A percentile compares a stretch with the other conserved stretches of the same genome.
Conservation (phyloP, 2,888 invertebrate species). For the Oscheius sp. region DNA sequence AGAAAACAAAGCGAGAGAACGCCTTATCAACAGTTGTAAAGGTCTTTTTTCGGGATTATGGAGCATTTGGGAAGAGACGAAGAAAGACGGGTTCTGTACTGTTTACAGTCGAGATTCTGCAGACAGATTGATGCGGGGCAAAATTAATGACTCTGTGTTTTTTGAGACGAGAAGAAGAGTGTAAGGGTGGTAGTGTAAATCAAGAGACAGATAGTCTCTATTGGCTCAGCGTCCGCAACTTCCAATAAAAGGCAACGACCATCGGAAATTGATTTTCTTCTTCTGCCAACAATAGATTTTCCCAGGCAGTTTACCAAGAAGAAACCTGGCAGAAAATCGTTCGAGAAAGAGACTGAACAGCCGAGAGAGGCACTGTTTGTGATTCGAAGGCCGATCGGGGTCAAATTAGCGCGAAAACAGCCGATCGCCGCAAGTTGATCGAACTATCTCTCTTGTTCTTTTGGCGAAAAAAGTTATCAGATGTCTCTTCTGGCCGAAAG, state of each 20-base stretch:
- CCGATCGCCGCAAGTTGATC: constrained; percentile 29
- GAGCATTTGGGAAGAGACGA: not conserved
- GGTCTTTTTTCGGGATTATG: constrained; percentile 24
- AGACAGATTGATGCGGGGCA: not conserved
- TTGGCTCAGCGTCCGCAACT: too few relatives aligned
- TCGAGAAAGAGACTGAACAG: not conserved
- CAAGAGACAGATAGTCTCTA: too few relatives aligned
- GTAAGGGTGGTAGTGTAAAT: too few relatives aligned
- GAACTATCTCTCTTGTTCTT: not conserved
- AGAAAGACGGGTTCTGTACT: constrained; percentile 8
- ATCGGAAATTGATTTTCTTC: too few relatives aligned
- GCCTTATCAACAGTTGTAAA: constrained; percentile 30
- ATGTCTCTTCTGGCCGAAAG: too few relatives aligned
- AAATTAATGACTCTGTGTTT: not conserved
- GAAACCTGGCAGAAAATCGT: too few relatives aligned
- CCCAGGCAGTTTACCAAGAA: too few relatives aligned
- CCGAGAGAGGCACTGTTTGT: not conserved
- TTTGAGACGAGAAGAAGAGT: too few relatives aligned
- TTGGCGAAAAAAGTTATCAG: too few relatives aligned
- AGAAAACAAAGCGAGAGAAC: not conserved
- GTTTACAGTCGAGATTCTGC: not conserved
- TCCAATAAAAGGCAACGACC: too few relatives aligned
- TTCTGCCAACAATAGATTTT: too few relatives aligned
- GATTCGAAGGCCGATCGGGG: constrained; percentile 28
- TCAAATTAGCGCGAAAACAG: constrained; percentile 38